Percentiles rank a stretch among this genome's conserved stretches.
Evolutionary conservation across 2,113 vertebrate genomes (phyloP).

Genomic region (Rhegmatorhina hoffmannsi): DNA sequence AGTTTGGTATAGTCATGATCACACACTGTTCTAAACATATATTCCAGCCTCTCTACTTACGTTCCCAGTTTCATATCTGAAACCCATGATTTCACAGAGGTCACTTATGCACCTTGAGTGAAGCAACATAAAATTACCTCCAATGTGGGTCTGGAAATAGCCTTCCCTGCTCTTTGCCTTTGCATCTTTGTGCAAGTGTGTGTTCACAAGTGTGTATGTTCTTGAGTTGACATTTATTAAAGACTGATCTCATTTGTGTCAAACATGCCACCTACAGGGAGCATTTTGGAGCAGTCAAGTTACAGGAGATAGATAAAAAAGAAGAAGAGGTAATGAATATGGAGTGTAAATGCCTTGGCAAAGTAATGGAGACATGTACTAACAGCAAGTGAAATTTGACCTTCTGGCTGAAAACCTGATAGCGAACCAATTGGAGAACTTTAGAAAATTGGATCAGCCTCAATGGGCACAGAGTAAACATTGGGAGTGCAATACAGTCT

Average conservation of each 20-base stretch:
- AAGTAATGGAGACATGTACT: constrained; percentile 81
- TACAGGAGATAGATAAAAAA: constrained; percentile 67
- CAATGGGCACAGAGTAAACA: constrained; percentile 83
- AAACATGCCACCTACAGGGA: constrained; percentile 78
- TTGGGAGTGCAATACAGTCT: constrained; percentile 81
- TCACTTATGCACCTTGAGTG: constrained; percentile 70
- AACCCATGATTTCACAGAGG: constrained; percentile 75
- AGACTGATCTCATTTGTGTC: constrained; percentile 73
- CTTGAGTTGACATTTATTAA: constrained; percentile 72
- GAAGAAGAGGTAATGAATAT: constrained; percentile 76
- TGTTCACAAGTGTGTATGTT: not conserved
- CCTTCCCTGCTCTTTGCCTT: constrained; percentile 7
- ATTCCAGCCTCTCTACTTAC: constrained; percentile 62
- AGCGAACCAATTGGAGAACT: constrained; percentile 81
- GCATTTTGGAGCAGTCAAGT: constrained; percentile 67
- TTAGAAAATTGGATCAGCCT: constrained; percentile 84
- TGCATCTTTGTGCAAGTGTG: not conserved
- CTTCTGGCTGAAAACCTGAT: constrained; percentile 81
- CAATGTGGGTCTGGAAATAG: constrained; percentile 57
- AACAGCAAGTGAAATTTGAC: constrained; percentile 83
- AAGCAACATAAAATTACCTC: constrained; percentile 74
- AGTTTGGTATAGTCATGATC: constrained; percentile 65
- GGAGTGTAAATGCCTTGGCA: constrained; percentile 76
- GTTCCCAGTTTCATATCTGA: constrained; percentile 50
- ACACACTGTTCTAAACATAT: constrained; percentile 60